phyloP scores from a whole-genome alignment of 2,888 invertebrate species.

The Drosophila algonquin region DNA sequence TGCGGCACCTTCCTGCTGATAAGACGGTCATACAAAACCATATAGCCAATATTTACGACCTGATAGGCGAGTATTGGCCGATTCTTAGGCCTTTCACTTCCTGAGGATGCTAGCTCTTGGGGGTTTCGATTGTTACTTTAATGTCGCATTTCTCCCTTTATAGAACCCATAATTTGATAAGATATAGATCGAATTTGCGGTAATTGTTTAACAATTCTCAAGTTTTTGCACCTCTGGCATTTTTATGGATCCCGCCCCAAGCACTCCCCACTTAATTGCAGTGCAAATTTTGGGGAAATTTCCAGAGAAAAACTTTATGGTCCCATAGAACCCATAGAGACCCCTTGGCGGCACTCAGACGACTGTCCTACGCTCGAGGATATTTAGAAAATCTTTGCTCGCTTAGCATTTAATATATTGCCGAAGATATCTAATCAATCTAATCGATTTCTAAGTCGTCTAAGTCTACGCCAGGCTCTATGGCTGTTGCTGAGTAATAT shows the following conservation, averaged over 20 bases:
- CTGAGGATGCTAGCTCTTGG: conserved; percentile 31
- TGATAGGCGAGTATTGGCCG: not conserved
- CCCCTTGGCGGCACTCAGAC: conserved; percentile 11
- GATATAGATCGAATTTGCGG: conserved; percentile 5
- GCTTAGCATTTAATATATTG: conserved; percentile 6
- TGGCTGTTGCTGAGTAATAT: conserved; percentile 22
- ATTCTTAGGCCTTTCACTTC: conserved; percentile 23
- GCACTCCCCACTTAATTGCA: not conserved
- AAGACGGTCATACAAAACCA: conserved; percentile 13
- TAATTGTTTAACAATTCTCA: not conserved
- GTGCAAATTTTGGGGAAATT: not conserved
- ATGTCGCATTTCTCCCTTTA: conserved; percentile 1
- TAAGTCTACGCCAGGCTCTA: conserved; percentile 32
- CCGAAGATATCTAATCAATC: conserved; percentile 36
- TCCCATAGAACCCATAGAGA: conserved; percentile 1
- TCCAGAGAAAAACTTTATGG: not conserved
- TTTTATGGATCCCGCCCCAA: not conserved
- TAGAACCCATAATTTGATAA: conserved; percentile 15
- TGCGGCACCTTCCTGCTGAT: conserved; percentile 26
- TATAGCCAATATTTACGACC: conserved; percentile 12
- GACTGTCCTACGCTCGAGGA: conserved; percentile 1
- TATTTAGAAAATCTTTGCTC: not conserved
- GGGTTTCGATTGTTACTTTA: conserved; percentile 6
- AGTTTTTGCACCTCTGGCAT: no score
- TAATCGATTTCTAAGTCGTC: conserved; percentile 51